Percentiles rank a stretch among this genome's conserved stretches.
Conservation (phyloP, 2,113 vertebrate genomes). For the Nothocercus nigrocapillus region DNA sequence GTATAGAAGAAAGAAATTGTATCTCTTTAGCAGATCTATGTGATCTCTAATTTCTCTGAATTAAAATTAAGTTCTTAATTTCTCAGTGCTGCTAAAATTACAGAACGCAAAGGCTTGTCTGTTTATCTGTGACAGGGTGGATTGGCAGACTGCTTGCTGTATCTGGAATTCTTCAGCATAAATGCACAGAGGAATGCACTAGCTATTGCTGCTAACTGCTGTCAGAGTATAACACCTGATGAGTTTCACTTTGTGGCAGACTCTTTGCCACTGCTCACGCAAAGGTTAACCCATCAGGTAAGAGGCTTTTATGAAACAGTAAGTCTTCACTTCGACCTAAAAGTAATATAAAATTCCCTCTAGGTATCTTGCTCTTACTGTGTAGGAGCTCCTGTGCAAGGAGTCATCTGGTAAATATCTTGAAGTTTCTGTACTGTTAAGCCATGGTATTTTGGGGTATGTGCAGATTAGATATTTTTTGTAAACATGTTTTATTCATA, state of each 20-base stretch:
- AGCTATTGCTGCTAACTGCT: conserved; percentile 98
- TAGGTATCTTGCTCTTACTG: not conserved
- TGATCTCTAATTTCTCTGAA: not conserved
- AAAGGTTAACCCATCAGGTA: conserved; percentile 98
- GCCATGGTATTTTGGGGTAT: not conserved
- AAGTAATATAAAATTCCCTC: not conserved
- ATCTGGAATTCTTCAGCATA: conserved; percentile 99
- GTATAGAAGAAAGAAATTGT: conserved; percentile 38
- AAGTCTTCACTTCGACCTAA: not conserved
- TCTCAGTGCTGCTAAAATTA: no score
- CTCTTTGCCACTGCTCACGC: conserved; percentile 95
- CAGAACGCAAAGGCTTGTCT: conserved; percentile 7
- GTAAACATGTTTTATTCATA: not conserved
- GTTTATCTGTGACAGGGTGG: conserved; percentile 83
- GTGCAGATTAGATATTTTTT: not conserved
- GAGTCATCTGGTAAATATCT: not conserved
- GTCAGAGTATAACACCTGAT: conserved; percentile 97
- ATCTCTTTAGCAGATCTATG: not conserved
- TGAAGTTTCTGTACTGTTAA: not conserved
- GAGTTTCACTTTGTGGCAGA: conserved; percentile 99
- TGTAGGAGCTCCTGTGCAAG: no score
- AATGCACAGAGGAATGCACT: conserved; percentile 98
- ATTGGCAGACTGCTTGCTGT: conserved; percentile 94
- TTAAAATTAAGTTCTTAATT: not conserved
- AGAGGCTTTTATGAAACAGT: conserved; percentile 6